Evolutionary conservation across 2,888 invertebrate species (phyloP), one percentile per base, ranked within the genome.

Genomic region (Podabrus alpinus): DNA sequence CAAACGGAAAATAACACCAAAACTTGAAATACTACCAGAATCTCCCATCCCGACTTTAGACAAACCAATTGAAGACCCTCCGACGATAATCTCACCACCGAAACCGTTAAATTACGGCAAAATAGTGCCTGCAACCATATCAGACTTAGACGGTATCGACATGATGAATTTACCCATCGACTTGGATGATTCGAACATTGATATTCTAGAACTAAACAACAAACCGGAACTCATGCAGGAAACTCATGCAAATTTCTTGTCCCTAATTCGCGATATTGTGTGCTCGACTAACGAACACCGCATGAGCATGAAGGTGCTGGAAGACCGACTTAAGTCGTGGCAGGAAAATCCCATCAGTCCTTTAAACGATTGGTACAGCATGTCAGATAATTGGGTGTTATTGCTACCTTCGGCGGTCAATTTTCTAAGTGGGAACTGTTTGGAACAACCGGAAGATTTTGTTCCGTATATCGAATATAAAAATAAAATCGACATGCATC

Each of bases 391-490:
- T 86, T 94, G 96, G 95, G 91, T 93, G 45, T 90, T 90, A 2
- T 90, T 94, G 74, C 88, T 96, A 64, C 91, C 92, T 61, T 94
- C 95, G 0, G 95, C 95, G 0, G 89, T 97, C 45, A 93, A 93
- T 82, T 97, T 96, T 86, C 89, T 97, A 9, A 93, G 95, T 16
- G 96, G 96, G 0, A 95, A 95, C 84, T 92, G 92, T 83, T 90
- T 92, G n/a, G 91, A 92, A 69, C 92, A 94, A 83, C 94, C 96
- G 0, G 94, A 95, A 29, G 95, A 96, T 83, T 97, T 95, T 89
- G 95, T 96, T 29, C 96, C 97, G 3, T 96, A 94, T 83, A 90
- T 97, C 82, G 96, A 96, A 86, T 95, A 93, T 88, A 95, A 96
- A 85, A 88, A 91, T 1, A 90, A 91, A 76, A 86, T 92, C 77